Evolutionary conservation across 2,113 vertebrate genomes (phyloP), one percentile per base, ranked within the genome.

Genomic region (Periophthalmus modestus): DNA sequence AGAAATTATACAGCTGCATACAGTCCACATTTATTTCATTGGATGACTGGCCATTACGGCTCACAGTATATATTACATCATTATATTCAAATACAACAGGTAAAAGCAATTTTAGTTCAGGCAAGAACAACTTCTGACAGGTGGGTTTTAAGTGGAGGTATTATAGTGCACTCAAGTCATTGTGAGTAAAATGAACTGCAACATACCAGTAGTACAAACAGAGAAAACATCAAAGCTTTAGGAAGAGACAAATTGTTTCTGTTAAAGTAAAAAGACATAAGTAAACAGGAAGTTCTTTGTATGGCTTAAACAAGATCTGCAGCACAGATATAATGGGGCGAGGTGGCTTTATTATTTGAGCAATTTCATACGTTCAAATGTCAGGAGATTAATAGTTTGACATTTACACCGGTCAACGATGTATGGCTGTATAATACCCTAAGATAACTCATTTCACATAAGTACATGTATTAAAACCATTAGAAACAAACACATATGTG

Each of bases 401-500:
- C 9, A 18, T 36, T n/a, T 39, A 36, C 61, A 63, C 34, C 33
- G 11, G 18, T 39, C 33, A 59, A 14, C 7, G 7, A 65, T 13
- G 43, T 39, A 62, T 28, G 28, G 19, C 2, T n/a, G 1, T 52
- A 52, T 55, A n/a, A n/a, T 55, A 2, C 21, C 52, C 52, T n/a
- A 55, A 55, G 9, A 6, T n/a, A n/a, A 55, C 52, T 16, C 58
- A 61, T 59, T 11, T 59, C 21, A 24, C 54, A 73, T 33, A 57
- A 12, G 15, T 21, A 58, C 16, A 18, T 33, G 50, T 34, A 54
- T 39, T 33, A 21, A 72, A 36, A 67, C 21, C 0, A 36, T 34
- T 43, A 43, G 68, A 4, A 54, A 23, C 19, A 66, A 69, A 59
- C 33, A 77, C 68, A 69, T 68, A 11, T 73, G n/a, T 50, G 61